A percentile compares a stretch with the other conserved stretches of the same genome.
Conservation (phyloP, 1,140 invertebrate genomes). For the Leptinotarsa defecta region DNA sequence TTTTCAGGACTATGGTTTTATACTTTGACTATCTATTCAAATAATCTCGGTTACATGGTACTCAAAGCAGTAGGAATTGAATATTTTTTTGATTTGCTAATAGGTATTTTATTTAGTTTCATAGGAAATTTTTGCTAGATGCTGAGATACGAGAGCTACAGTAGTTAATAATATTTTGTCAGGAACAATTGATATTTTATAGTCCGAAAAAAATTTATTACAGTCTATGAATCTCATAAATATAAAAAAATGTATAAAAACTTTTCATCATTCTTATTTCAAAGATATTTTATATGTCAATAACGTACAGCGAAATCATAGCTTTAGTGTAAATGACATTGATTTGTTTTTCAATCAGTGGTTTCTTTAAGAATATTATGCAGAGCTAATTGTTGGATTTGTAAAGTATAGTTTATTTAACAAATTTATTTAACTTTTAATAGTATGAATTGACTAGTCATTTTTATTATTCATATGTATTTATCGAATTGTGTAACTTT, state of each 20-base stretch:
- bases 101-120: constrained; percentile 6
- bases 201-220: constrained; percentile 11
- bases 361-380: constrained; percentile 34
- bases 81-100: no score
- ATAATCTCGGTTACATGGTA: no score
- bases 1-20: no score
- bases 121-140: constrained; percentile 29
- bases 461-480: constrained; percentile 48
- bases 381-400: constrained; percentile 47
- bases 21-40: no score
- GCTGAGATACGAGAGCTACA: constrained; percentile 24
- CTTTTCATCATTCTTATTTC: neutral
- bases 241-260: no score
- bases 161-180: constrained; percentile 16
- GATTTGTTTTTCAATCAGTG: constrained; percentile 29
- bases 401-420: constrained; percentile 54
- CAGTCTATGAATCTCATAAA: neutral
- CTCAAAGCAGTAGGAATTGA: no score
- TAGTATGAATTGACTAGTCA: constrained; percentile 52
- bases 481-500: constrained; percentile 48
- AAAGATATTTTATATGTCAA: constrained; percentile 25
- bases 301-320: constrained; percentile 25
- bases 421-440: constrained; percentile 40
- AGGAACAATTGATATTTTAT: constrained; percentile 20
- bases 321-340: constrained; percentile 31